A percentile compares a stretch with the other conserved stretches of the same genome.
phyloP scores from a whole-genome alignment of 2,113 vertebrate genomes.

The Pseudorasbora parva region DNA sequence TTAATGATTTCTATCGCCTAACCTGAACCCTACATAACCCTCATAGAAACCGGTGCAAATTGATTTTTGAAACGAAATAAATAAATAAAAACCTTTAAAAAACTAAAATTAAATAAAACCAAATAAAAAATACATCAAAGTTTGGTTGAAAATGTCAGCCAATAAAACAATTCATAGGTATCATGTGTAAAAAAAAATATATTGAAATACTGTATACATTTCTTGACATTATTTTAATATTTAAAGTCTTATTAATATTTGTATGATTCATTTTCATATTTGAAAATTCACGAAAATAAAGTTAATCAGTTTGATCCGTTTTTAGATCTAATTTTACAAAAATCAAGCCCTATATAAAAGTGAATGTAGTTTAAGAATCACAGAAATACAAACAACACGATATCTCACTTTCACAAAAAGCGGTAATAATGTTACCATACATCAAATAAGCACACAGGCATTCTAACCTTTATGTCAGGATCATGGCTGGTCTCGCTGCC shows the following conservation, averaged over 20 bases:
- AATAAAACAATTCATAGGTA: background rate
- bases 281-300: background rate
- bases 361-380: background rate
- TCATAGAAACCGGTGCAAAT: background rate
- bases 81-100: background rate
- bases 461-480: conserved; percentile 65
- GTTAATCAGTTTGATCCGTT: too few species aligned
- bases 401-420: background rate
- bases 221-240: background rate
- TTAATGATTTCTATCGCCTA: background rate
- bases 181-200: background rate
- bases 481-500: conserved; percentile 57
- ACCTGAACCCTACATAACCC: background rate
- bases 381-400: background rate
- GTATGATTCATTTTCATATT: background rate
- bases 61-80: too few species aligned
- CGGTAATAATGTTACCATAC: background rate
- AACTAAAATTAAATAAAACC: background rate
- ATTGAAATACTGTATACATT: background rate
- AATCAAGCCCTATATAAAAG: too few species aligned
- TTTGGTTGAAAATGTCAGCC: background rate
- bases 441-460: conserved; percentile 12
- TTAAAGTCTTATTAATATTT: background rate
- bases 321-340: too few species aligned
- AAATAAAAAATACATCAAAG: background rate